Conservation (phyloP, 2,888 invertebrate genomes). For the Digitonthophagus gazella region DNA sequence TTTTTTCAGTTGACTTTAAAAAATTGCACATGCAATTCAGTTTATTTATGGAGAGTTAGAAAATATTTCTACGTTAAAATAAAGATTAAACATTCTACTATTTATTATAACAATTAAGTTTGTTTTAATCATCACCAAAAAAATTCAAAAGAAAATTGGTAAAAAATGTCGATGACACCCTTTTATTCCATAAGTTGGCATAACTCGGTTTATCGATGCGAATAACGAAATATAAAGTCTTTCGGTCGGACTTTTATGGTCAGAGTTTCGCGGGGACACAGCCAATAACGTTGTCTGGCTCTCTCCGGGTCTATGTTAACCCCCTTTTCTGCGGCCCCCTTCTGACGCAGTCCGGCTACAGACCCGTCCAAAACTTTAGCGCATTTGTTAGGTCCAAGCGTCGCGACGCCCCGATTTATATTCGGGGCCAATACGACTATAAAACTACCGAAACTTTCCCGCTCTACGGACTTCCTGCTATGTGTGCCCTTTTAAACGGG, state of each 20-base stretch:
- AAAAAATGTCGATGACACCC: no score
- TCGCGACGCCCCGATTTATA: constrained; percentile 48
- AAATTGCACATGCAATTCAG: no score
- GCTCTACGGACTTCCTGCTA: no score
- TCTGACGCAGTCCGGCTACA: neutral
- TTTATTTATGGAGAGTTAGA: no score
- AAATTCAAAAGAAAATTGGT: no score
- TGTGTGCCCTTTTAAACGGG: no score
- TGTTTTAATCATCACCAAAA: no score
- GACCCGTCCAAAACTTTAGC: constrained; percentile 37
- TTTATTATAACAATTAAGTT: no score
- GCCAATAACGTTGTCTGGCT: constrained; percentile 19
- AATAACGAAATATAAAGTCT: constrained; percentile 16
- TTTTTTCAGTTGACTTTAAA: no score
- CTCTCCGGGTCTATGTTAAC: neutral
- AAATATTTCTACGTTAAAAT: no score
- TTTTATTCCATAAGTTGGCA: no score
- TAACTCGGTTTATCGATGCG: constrained; percentile 8
- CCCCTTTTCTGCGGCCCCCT: neutral
- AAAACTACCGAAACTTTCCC: constrained; percentile 36
- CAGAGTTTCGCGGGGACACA: constrained; percentile 16
- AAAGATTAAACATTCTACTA: no score
- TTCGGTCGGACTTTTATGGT: constrained; percentile 18
- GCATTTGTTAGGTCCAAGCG: constrained; percentile 51
- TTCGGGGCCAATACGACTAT: constrained; percentile 44